phyloP scores from a whole-genome alignment of 1,140 invertebrate species.

The Mycetomoellerius zeteki region DNA sequence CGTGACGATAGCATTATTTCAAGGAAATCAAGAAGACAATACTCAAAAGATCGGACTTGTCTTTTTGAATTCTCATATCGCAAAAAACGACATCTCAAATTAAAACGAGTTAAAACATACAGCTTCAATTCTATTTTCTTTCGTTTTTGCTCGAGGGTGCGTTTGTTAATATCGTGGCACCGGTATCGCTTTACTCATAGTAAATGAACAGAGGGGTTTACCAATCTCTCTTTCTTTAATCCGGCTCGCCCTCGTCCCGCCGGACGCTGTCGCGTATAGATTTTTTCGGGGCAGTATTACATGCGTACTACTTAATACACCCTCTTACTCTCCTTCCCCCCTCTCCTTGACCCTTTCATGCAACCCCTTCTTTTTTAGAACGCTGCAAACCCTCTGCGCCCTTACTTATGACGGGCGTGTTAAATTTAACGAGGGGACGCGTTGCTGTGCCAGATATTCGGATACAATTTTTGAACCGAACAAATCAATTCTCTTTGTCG shows the following conservation, averaged over 20 bases:
- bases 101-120: neutral
- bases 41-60: neutral
- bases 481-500: conserved; percentile 1
- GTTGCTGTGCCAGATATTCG: conserved; percentile 61
- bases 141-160: conserved; percentile 52
- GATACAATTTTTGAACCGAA: conserved; percentile 63
- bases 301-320: conserved; percentile 74
- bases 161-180: conserved; percentile 74
- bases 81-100: neutral
- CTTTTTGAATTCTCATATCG: neutral
- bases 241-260: conserved; percentile 61
- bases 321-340: conserved; percentile 56
- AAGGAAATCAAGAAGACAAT: neutral
- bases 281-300: conserved; percentile 76
- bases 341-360: conserved; percentile 34
- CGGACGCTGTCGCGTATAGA: conserved; percentile 71
- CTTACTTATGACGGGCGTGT: conserved; percentile 70
- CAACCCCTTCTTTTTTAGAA: conserved; percentile 71
- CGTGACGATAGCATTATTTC: neutral
- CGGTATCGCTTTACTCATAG: conserved; percentile 72
- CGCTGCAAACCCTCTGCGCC: conserved; percentile 43
- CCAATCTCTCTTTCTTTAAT: conserved; percentile 69
- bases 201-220: conserved; percentile 45
- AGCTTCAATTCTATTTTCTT: neutral
- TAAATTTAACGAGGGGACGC: conserved; percentile 76